Conservation (phyloP, 2,888 invertebrate genomes). For the Drosophila prolongata region DNA sequence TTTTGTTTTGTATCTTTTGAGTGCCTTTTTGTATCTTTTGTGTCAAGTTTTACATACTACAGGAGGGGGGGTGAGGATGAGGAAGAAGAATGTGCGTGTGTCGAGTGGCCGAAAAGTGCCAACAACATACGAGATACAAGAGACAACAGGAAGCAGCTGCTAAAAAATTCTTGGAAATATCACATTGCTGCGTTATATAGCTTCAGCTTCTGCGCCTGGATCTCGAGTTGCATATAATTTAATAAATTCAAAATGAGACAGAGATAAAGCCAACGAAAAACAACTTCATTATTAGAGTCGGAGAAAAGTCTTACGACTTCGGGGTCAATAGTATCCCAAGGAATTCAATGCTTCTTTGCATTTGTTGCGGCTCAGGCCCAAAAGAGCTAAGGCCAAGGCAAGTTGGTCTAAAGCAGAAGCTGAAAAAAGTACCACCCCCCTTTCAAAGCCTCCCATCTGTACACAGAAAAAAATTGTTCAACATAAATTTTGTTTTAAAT, state of each 20-base stretch:
- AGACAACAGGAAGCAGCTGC: constrained; percentile 76
- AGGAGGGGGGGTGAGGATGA: neutral
- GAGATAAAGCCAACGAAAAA: constrained; percentile 28
- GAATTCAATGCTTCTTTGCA: constrained; percentile 67
- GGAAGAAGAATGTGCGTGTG: constrained; percentile 61
- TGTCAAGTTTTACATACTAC: constrained; percentile 42
- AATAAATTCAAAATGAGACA: constrained; percentile 75
- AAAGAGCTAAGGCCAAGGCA: constrained; percentile 64
- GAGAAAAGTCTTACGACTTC: constrained; percentile 43
- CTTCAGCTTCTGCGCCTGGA: constrained; percentile 32
- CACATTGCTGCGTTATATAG: constrained; percentile 41
- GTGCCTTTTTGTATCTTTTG: constrained; percentile 34
- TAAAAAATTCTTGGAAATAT: constrained; percentile 74
- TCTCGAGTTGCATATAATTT: constrained; percentile 57
- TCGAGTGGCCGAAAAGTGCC: constrained; percentile 29
- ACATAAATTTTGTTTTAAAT: too few species aligned
- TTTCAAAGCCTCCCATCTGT: constrained; percentile 21
- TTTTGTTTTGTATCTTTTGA: constrained; percentile 37
- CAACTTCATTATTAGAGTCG: constrained; percentile 43
- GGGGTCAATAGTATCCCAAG: constrained; percentile 78
- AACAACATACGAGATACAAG: constrained; percentile 18
- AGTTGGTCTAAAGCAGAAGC: constrained; percentile 44
- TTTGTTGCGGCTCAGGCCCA: constrained; percentile 48
- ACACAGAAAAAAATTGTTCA: neutral
- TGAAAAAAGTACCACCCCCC: constrained; percentile 38